phyloP scores from a whole-genome alignment of 1,140 invertebrate species.

The Drosophila miranda region DNA sequence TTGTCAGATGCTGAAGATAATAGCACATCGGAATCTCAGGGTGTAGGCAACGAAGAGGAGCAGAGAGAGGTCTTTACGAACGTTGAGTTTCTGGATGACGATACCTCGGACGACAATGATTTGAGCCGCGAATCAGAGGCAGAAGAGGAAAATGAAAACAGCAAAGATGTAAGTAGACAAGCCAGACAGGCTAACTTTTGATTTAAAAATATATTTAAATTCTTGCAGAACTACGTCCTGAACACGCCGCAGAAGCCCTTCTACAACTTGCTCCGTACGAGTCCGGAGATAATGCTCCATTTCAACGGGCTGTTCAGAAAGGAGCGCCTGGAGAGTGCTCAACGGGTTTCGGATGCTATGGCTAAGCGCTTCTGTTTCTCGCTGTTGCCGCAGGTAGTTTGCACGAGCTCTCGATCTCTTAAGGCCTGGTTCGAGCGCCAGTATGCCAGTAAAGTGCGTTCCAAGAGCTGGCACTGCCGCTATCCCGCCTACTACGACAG shows the following conservation, averaged over 20 bases:
- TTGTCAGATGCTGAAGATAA: neutral
- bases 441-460: slow-evolving; percentile 11
- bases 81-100: slow-evolving; percentile 5
- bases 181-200: neutral
- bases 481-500: slow-evolving; percentile 25
- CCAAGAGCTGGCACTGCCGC: slow-evolving; percentile 3
- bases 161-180: neutral
- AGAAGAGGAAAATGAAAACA: neutral
- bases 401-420: slow-evolving; percentile 18
- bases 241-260: slow-evolving; percentile 29
- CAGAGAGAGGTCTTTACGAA: neutral
- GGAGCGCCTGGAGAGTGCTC: slow-evolving; percentile 21
- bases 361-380: slow-evolving; percentile 15
- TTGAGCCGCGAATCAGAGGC: neutral
- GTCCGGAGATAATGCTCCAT: slow-evolving; percentile 17
- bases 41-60: neutral
- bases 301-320: slow-evolving; percentile 18
- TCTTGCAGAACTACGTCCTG: slow-evolving; percentile 8
- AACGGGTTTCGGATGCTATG: slow-evolving; percentile 12
- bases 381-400: slow-evolving; percentile 12
- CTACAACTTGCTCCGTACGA: slow-evolving; percentile 30
- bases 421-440: slow-evolving; percentile 35
- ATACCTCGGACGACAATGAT: slow-evolving; percentile 1
- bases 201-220: neutral
- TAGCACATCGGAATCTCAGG: neutral